Evolutionary conservation across 2,888 invertebrate genomes (phyloP).

Genomic region (Creontiades dilutus): DNA sequence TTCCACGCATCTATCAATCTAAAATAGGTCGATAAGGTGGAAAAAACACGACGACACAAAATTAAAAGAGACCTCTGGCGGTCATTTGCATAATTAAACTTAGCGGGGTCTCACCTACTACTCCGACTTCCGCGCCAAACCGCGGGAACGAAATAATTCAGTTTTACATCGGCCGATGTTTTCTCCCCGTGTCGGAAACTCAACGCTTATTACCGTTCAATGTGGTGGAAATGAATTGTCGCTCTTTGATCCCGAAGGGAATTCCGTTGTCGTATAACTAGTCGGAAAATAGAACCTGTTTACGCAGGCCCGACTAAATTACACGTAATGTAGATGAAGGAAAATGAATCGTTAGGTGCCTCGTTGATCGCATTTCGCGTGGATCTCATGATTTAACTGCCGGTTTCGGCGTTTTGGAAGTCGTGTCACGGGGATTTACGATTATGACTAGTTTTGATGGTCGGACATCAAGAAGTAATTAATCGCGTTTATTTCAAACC

Average conservation of each 20-base stretch:
- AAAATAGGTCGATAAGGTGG: conserved; percentile 7
- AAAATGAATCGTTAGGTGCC: neutral
- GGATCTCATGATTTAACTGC: neutral
- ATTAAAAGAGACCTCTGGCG: neutral
- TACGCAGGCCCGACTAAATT: neutral
- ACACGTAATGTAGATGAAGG: neutral
- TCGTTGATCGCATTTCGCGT: neutral
- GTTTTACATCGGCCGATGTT: conserved; percentile 10
- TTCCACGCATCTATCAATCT: neutral
- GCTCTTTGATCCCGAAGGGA: neutral
- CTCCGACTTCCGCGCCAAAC: conserved; percentile 27
- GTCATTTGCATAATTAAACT: conserved; percentile 44
- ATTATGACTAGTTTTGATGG: no score
- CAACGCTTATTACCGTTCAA: conserved; percentile 55
- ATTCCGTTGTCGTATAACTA: neutral
- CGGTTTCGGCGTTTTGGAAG: no score
- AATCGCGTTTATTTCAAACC: no score
- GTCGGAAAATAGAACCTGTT: conserved; percentile 22
- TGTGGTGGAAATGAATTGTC: conserved; percentile 51
- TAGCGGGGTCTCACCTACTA: neutral
- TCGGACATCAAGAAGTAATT: no score
- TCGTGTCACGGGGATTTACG: no score
- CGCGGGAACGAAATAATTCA: neutral
- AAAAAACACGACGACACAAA: neutral
- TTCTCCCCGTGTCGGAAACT: conserved; percentile 29